These are phyloP conservation scores for Cartodere bifasciata DNA, from an alignment of 2,888 invertebrate genomes.

Conservation along the genomic window DNA sequence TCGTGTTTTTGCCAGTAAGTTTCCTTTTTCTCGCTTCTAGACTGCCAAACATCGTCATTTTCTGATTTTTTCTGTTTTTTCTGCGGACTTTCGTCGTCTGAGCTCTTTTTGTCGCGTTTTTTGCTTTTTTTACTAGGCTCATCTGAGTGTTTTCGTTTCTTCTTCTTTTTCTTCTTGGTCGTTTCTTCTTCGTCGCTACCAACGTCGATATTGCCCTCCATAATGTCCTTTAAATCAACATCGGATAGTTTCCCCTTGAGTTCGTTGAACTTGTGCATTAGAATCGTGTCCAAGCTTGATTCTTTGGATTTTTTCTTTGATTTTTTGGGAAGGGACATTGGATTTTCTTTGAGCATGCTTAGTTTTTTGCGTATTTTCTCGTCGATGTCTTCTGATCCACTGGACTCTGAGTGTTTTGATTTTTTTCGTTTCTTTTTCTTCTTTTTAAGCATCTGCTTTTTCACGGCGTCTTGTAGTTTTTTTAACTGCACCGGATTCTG, in stretches of 20 bases:
- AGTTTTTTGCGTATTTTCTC: slow-evolving; percentile 26
- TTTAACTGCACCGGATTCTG: slow-evolving; percentile 89
- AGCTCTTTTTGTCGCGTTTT: slow-evolving; percentile 5
- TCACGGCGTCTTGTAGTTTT: slow-evolving; percentile 67
- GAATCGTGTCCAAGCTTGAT: slow-evolving; percentile 47
- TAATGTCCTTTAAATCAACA: slow-evolving; percentile 29
- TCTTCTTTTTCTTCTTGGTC: slow-evolving; percentile 5
- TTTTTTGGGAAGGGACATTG: slow-evolving; percentile 18
- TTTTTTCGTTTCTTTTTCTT: slow-evolving; percentile 38
- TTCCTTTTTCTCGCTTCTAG: neutral
- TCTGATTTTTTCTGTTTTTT: neutral
- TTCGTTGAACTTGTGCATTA: slow-evolving; percentile 58
- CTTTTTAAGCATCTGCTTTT: slow-evolving; percentile 40
- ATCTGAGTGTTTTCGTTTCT: slow-evolving; percentile 4
- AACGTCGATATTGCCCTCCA: slow-evolving; percentile 34
- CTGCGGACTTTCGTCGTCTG: neutral
- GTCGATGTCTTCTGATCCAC: slow-evolving; percentile 17
- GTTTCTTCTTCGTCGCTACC: slow-evolving; percentile 24
- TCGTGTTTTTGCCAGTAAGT: neutral
- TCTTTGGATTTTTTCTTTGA: slow-evolving; percentile 30
- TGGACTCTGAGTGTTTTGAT: slow-evolving; percentile 17
- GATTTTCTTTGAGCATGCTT: slow-evolving; percentile 19
- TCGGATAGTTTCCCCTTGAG: slow-evolving; percentile 42
- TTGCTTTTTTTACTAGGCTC: slow-evolving; percentile 3
- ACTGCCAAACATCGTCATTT: neutral